Base-by-base conservation (phyloP, 35 echinoderm and acorn worm genomes). In the Chiridota heheva region DNA sequence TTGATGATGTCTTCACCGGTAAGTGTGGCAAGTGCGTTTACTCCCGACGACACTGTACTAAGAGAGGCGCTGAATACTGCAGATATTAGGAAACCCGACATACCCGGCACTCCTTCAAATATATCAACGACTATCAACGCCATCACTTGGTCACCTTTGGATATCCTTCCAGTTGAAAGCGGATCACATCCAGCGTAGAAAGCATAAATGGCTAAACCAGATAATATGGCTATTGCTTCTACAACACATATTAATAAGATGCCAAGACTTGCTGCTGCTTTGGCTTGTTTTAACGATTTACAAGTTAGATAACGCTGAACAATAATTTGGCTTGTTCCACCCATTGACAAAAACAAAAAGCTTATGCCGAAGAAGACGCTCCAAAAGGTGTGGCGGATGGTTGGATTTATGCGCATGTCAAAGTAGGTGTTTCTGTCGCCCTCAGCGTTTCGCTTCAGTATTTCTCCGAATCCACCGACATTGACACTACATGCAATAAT, bases 1-100 rank as follows among this genome's bases (percentile, higher is more conserved):
- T 71, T 71, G 40, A 71, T 43, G 35, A 71, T 43, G n/a, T 71
- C 68, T 43, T 71, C 37, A 41, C 68, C 68, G 29, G 45, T 27
- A 4, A 71, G 13, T 6, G 68, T 71, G n/a, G 68, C 68, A 16
- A 71, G 39, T 40, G 68, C 35, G n/a, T 71, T 71, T 25, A 44
- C 32, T 6, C 68, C 68, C 15, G 68, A 71, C 17, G 68, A 71
- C 25, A 71, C 45, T 15, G 68, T 71, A 25, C 68, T 71, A 4
- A 71, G 40, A 71, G 68, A 3, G 18, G 68, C 68, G 29, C 68
- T 71, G 15, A 71, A 32, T 0, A 66, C 63, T 1, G 63, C 63
- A 5, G 63, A 66, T 66, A 66, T 66, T 20, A 66, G n/a, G 28
- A 71, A 71, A 10, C 68, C 68, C n/a, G 36, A 0, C 68, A 71